These are phyloP conservation scores for Norana najaformis DNA, from an alignment of 2,888 invertebrate species.

Conservation along the genomic window DNA sequence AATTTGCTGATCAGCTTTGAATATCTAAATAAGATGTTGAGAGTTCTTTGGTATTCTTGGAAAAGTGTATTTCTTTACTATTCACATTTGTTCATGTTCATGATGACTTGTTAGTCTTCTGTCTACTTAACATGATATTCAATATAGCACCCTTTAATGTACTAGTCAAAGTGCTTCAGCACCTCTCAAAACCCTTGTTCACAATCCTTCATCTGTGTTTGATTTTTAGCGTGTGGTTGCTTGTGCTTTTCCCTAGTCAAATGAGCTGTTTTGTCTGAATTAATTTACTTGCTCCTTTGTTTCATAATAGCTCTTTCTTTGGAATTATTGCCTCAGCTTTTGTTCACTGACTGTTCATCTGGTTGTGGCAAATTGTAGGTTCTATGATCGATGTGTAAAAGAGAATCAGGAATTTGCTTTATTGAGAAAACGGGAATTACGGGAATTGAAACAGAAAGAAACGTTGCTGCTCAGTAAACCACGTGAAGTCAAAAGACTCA, in stretches of 20 bases:
- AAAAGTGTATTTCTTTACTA: no score
- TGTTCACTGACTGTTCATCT: no score
- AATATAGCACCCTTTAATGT: no score
- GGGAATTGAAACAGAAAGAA: constrained; percentile 49
- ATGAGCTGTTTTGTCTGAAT: not conserved
- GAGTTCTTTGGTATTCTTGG: not conserved
- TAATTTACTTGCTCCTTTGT: not conserved
- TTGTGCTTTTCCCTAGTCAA: not conserved
- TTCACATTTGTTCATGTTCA: no score
- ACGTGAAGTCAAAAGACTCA: constrained; percentile 55
- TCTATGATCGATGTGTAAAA: constrained; percentile 45
- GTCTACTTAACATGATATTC: no score
- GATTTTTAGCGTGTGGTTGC: not conserved
- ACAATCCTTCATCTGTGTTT: not conserved
- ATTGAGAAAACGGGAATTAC: constrained; percentile 45
- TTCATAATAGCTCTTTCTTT: not conserved
- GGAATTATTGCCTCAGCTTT: not conserved
- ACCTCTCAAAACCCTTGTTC: no score
- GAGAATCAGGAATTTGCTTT: constrained; percentile 47
- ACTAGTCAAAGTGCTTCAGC: no score
- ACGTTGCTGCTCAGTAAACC: constrained; percentile 52
- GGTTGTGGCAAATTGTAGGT: constrained; percentile 23
- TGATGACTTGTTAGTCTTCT: no score
- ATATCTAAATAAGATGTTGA: no score
- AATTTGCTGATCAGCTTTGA: no score